These are phyloP conservation scores for Malacoctenus gilli DNA, from an alignment of 2,797 vertebrate species.

Conservation along the genomic window DNA sequence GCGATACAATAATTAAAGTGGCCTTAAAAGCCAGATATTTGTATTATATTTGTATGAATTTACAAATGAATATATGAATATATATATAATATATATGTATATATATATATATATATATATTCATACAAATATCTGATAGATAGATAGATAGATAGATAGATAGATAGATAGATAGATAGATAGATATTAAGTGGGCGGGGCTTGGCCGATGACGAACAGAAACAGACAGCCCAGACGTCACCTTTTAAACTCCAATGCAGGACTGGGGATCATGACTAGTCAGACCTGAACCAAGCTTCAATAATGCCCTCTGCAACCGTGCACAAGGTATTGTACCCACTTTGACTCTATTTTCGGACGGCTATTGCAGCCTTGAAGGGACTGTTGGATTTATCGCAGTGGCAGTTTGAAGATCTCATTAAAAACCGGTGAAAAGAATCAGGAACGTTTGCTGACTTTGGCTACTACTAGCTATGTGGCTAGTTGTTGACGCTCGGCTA, in stretches of 20 bases:
- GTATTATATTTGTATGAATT: no score
- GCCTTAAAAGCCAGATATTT: no score
- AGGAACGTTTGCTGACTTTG: constrained; percentile 12
- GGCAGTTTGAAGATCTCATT: background rate
- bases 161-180: no score
- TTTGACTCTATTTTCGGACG: background rate
- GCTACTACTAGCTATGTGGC: constrained; percentile 36
- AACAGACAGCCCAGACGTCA: constrained; percentile 51
- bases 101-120: no score
- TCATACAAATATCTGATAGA: no score
- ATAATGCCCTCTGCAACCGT: constrained; percentile 52
- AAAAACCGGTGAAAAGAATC: constrained; percentile 3
- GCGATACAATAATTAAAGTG: no score
- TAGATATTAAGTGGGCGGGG: constrained; percentile 56
- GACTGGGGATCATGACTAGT: constrained; percentile 55
- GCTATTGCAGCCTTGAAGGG: accelerated
- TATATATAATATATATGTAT: no score
- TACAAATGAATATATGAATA: no score
- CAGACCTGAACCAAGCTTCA: constrained; percentile 54
- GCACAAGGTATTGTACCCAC: constrained; percentile 53
- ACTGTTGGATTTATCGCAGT: background rate
- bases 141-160: no score
- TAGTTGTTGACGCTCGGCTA: constrained; percentile 33
- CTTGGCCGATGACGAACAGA: constrained; percentile 40
- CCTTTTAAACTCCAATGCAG: constrained; percentile 58